Base-by-base conservation (phyloP, 2,113 vertebrate genomes). In the Chauna torquata region DNA sequence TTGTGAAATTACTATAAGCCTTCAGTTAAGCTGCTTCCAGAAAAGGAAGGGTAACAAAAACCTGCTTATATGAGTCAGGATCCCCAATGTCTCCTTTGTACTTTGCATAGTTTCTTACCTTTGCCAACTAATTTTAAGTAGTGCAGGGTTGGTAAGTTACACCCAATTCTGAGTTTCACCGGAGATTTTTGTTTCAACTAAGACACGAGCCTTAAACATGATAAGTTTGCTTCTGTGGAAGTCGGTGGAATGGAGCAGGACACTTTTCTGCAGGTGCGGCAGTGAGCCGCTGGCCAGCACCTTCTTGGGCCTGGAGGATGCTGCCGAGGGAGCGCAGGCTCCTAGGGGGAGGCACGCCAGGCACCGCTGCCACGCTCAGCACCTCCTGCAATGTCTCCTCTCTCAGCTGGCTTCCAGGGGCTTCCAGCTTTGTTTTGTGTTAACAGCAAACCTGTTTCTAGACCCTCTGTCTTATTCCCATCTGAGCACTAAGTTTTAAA, bases 161-260 rank as follows among this genome's bases (percentile, higher is more conserved):
- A 27, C 4, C 9, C 8, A 22, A n/a, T 30, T 83, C 8, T n/a
- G 62, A 7, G 20, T 65, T 76, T 57, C 2, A 4, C 50, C 47
- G n/a, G 34, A 16, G 11, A 9, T 27, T 83, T 57, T 66, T 47
- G 27, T 82, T 59, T 59, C 80, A 70, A 12, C 13, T 44, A 28
- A 28, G 54, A 76, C 34, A 12, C 0, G 0, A 95, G 47, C 10
- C 30, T 24, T 54, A n/a, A 68, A 8, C 0, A 0, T 34, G 47
- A 1, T 32, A 36, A 36, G 3, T 52, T 85, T 30, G 10, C 72
- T 24, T 28, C 22, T 79, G 8, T 34, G 76, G 75, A 61, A 69
- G 25, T 0, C 45, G 27, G 8, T 17, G 78, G 47, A 59, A 32
- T 7, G 30, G 82, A 69, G 55, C 16, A 19, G 32, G 23, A 32